phyloP scores from a whole-genome alignment of 1,140 invertebrate genomes.

The Physella acuta region DNA sequence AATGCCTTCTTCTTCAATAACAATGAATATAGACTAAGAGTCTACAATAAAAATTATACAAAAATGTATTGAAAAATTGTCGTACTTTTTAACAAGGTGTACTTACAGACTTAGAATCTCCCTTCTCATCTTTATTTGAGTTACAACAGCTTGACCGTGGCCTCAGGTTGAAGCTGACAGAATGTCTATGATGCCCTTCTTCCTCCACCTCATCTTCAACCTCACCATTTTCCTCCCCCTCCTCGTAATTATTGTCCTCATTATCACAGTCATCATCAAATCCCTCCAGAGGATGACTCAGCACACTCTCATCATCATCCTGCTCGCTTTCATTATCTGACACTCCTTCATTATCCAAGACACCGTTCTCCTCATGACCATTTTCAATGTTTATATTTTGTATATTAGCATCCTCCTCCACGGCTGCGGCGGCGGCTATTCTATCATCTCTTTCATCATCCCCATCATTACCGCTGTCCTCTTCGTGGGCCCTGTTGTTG shows the following conservation, averaged over 20 bases:
- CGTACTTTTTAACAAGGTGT: too few species aligned
- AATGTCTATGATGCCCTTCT: constrained; percentile 15
- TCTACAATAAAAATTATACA: too few species aligned
- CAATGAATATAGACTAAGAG: too few species aligned
- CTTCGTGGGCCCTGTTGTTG: constrained; percentile 28
- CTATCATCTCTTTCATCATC: constrained; percentile 35
- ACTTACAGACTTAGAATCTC: constrained; percentile 7
- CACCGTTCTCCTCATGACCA: constrained; percentile 10
- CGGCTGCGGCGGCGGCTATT: constrained; percentile 2
- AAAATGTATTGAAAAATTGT: too few species aligned
- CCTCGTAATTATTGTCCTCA: constrained; percentile 26
- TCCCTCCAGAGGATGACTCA: constrained; percentile 11
- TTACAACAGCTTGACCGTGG: neutral
- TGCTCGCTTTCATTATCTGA: constrained; percentile 4
- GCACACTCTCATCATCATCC: constrained; percentile 14
- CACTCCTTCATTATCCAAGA: constrained; percentile 9
- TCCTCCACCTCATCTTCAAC: constrained; percentile 13
- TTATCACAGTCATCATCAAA: constrained; percentile 22
- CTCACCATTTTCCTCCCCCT: constrained; percentile 11
- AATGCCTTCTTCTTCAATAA: too few species aligned
- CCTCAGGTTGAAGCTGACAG: neutral
- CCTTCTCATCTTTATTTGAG: constrained; percentile 21
- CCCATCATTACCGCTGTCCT: constrained; percentile 34
- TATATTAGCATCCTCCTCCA: constrained; percentile 1
- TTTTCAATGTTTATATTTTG: neutral